Conservation (phyloP, 2,113 vertebrate species). For the Callionymus lyra region DNA sequence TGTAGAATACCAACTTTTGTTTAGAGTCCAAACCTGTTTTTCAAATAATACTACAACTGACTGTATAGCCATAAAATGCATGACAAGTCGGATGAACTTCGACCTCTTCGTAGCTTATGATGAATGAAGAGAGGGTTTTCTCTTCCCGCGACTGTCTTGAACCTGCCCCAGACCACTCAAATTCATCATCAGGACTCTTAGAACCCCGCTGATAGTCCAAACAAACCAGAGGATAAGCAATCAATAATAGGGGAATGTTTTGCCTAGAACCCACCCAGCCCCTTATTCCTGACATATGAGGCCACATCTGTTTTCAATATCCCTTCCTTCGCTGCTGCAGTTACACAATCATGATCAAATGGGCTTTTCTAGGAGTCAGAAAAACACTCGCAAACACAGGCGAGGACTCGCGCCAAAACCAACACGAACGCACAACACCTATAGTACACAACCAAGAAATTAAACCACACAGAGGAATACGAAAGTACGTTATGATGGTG, state of each 20-base stretch:
- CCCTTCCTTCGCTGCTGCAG: conserved; percentile 48
- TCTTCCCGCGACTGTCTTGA: conserved; percentile 3
- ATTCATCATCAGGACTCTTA: conserved; percentile 42
- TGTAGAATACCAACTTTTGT: no score
- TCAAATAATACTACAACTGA: no score
- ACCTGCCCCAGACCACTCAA: conserved; percentile 9
- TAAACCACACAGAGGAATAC: conserved; percentile 40
- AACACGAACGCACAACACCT: conserved; percentile 47
- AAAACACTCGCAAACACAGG: conserved; percentile 46
- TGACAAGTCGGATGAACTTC: conserved; percentile 7
- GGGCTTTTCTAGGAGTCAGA: conserved; percentile 40
- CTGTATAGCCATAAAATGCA: no score
- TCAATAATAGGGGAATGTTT: conserved; percentile 65
- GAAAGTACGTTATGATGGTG: no score
- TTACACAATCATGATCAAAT: conserved; percentile 59
- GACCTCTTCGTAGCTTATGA: conserved; percentile 36
- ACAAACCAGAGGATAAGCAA: conserved; percentile 66
- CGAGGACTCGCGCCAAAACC: conserved; percentile 30
- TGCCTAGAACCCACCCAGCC: conserved; percentile 25
- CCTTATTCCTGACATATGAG: conserved; percentile 35
- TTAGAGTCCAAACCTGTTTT: no score
- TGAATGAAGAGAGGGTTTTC: conserved; percentile 7
- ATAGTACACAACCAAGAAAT: conserved; percentile 39
- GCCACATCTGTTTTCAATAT: conserved; percentile 80
- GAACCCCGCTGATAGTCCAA: conserved; percentile 55